Conservation (phyloP, 2,888 invertebrate genomes). For the Himalopsyche japonica region DNA sequence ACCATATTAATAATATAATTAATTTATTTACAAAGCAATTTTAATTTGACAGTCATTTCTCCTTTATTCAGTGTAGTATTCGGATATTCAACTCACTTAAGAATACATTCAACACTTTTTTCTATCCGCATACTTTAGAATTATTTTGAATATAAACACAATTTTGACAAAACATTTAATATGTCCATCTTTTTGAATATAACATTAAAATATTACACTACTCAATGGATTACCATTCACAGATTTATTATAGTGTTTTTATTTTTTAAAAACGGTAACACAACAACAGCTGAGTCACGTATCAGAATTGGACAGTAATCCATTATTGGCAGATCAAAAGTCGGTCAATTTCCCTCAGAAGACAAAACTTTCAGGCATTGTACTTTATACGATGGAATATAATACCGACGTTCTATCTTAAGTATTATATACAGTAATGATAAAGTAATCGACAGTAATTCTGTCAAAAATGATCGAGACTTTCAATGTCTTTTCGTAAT, state of each 20-base stretch:
- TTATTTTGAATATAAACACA: too few species aligned
- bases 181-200: neutral
- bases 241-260: neutral
- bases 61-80: too few species aligned
- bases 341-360: neutral
- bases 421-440: neutral
- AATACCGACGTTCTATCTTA: neutral
- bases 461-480: neutral
- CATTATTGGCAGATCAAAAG: neutral
- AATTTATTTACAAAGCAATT: too few species aligned
- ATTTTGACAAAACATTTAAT: too few species aligned
- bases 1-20: too few species aligned
- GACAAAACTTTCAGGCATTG: neutral
- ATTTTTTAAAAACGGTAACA: neutral
- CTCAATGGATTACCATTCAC: neutral
- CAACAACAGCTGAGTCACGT: neutral
- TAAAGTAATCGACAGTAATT: neutral
- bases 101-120: too few species aligned
- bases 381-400: neutral
- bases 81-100: too few species aligned
- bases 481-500: neutral
- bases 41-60: too few species aligned
- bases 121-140: too few species aligned
- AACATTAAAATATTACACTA: neutral
- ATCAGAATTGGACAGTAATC: too few species aligned